phyloP scores from a whole-genome alignment of 2,797 vertebrate genomes.

The Enteromius unitaeniatus region DNA sequence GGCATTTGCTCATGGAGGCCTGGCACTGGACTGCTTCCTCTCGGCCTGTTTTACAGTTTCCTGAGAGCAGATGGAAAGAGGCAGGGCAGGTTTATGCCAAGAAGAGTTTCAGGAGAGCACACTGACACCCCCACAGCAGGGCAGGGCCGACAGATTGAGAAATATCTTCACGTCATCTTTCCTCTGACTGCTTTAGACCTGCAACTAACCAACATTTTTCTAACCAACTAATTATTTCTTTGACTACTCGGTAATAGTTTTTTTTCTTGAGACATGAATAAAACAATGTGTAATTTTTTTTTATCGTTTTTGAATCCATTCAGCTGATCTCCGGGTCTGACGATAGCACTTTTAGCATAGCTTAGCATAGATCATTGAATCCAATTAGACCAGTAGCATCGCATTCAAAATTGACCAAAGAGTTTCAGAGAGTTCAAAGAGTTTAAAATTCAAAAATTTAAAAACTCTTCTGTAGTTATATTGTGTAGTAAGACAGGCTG shows the following conservation, averaged over 20 bases:
- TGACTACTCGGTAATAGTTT: not conserved
- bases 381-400: too few species aligned
- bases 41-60: constrained; percentile 52
- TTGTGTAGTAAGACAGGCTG: too few species aligned
- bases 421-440: too few species aligned
- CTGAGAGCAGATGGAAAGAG: constrained; percentile 65
- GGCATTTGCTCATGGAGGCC: constrained; percentile 43
- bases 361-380: too few species aligned
- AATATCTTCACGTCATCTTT: constrained; percentile 41
- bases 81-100: constrained; percentile 49
- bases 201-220: not conserved
- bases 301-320: too few species aligned
- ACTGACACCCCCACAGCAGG: constrained; percentile 40
- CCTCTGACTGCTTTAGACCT: not conserved
- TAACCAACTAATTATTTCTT: not conserved
- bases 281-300: constrained; percentile 60
- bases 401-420: too few species aligned
- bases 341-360: too few species aligned
- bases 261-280: constrained; percentile 41
- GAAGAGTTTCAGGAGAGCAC: constrained; percentile 39
- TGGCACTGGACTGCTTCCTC: constrained; percentile 45
- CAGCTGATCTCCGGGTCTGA: too few species aligned
- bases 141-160: constrained; percentile 25
- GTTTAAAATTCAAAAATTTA: too few species aligned
- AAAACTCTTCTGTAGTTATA: too few species aligned